Evolutionary conservation across 2,888 invertebrate species (phyloP), one percentile per base, ranked within the genome.

Genomic region (Macropis europaea): DNA sequence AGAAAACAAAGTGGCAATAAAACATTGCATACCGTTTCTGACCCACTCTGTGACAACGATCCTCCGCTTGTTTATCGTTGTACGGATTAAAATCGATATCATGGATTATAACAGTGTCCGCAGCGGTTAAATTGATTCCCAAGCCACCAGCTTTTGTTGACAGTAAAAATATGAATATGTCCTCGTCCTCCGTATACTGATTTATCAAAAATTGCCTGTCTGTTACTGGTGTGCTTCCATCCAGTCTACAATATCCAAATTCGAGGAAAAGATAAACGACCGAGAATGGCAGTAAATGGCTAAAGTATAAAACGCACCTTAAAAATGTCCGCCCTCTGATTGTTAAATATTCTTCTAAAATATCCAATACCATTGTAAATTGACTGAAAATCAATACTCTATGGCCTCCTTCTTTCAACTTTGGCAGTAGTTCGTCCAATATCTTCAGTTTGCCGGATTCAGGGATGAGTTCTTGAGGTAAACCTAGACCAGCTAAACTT

Each of bases 71-170:
- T 90, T 98, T 98, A 90, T 99, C 99, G 90, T 99, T 99, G 90
- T 99, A 98, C 0, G 99, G 99, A 91, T 99, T 99, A 90, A 97
- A 98, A 91, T 99, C 99, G 53, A 99, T 97, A 88, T 99, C 99
- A 90, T 99, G 98, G 76, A 99, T 95, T 83, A 98, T 95, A 79
- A 99, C 99, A 9, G 96, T 96, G 91, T 99, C 98, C 0, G 99
- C 99, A 0, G 97, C 94, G 0, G 97, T 97, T 76, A 98, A 92
- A 91, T 98, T 98, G 86, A 98, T 97, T 60, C 98, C 98, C 53
- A 98, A 92, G n/a, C 99, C 99, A 30, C 99, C 99, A 0, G 99
- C 99, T 88, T 93, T 94, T 0, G 99, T 99, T 3, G 98, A 97
- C 82, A 99, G 90, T 66, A 99, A 92, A 91, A 99, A 99, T 82